Evolutionary conservation across 2,888 invertebrate genomes (phyloP).

Genomic region (Diogma glabrata): DNA sequence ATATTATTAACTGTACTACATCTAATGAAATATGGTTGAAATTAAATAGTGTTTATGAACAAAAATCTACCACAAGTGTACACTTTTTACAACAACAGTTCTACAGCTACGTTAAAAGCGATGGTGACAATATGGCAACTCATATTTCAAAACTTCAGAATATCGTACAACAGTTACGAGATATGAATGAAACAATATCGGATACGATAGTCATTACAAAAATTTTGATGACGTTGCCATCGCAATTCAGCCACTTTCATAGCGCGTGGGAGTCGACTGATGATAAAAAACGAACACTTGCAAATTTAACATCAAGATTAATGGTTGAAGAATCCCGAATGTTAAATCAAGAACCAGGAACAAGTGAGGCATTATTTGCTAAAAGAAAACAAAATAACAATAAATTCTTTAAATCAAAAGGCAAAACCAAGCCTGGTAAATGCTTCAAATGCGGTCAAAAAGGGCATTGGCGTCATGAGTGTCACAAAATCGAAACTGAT

Average conservation of each 20-base stretch:
- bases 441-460: slow-evolving; percentile 19
- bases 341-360: slow-evolving; percentile 18
- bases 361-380: slow-evolving; percentile 1
- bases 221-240: slow-evolving; percentile 20
- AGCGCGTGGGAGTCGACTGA: slow-evolving; percentile 24
- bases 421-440: slow-evolving; percentile 1
- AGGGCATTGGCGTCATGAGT: slow-evolving; percentile 19
- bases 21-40: slow-evolving; percentile 17
- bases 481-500: slow-evolving; percentile 13
- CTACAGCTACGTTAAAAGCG: slow-evolving; percentile 16
- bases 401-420: background rate
- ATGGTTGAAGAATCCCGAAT: slow-evolving; percentile 15
- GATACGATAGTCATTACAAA: slow-evolving; percentile 17
- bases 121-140: slow-evolving; percentile 16
- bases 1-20: slow-evolving; percentile 18
- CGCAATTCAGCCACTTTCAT: slow-evolving; percentile 25
- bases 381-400: background rate
- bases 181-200: slow-evolving; percentile 16
- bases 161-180: slow-evolving; percentile 16
- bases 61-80: slow-evolving; percentile 16
- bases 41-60: slow-evolving; percentile 23
- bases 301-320: slow-evolving; percentile 18
- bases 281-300: slow-evolving; percentile 19
- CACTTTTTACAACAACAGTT: slow-evolving; percentile 22
- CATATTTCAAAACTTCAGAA: slow-evolving; percentile 16